Base-by-base conservation (phyloP, 2,888 invertebrate genomes). In the Amiota communis region DNA sequence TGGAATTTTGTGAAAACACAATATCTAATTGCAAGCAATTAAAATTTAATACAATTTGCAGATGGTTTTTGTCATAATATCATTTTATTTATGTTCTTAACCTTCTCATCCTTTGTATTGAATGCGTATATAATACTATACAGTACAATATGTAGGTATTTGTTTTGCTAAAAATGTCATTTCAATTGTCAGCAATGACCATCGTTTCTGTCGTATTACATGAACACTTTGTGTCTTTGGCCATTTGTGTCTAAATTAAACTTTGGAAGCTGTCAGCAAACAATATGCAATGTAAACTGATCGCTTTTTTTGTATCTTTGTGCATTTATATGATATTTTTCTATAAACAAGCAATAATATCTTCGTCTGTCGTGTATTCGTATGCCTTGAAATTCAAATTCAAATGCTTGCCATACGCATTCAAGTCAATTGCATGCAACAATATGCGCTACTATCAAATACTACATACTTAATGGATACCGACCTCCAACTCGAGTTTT, bases 1-100 rank as follows among this genome's bases (percentile, higher is more conserved):
- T 74, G 75, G 72, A 70, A 74, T 72, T 74, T 72, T 51, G 51
- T 53, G 51, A 68, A 68, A 68, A 68, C 6, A 36, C 36, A 36
- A 36, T 68, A 53, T 68, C 46, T 68, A 53, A 68, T 68, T 68
- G 67, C 67, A 23, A 12, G 23, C 15, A 65, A 64, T 49, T 15
- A 48, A 47, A 15, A 65, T 48, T 65, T n/a, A 46, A 65, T 64
- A 65, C 15, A 65, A 65, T 15, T 65, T 65, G 17, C 65, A 65
- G 65, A 48, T 65, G 65, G 48, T 10, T 65, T 65, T 48, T 65
- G 65, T 65, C 65, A 65, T 65, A 65, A 65, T 65, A 49, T 65
- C 36, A 36, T 36, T 36, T 36, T 36, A 6, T 36, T 36, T 36
- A 36, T 36, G 6, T 36, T 36, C 36, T 59, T 59, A 59, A 2